Evolutionary conservation across 2,797 vertebrate genomes (phyloP), one percentile per base, ranked within the genome.

Genomic region (Chrysocyon brachyurus): DNA sequence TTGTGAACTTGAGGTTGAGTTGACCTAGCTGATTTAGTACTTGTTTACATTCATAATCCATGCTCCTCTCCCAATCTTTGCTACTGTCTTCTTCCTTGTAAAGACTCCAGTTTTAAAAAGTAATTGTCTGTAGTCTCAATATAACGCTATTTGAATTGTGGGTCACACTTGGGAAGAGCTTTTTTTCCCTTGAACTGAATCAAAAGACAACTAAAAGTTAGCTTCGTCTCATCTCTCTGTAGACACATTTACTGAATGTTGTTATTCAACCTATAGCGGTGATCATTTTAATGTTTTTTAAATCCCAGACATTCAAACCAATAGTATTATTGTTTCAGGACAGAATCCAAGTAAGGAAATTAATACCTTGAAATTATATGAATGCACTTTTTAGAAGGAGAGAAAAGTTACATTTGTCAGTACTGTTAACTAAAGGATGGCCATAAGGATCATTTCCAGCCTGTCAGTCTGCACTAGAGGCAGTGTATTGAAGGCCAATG

Each of bases 361-460:
- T 10, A 97, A 92, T 56, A 89, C 82, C 66, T 54, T 93, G 70
- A 57, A 78, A 91, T 97, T 36, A 6, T 66, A 73, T 19, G 17
- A 64, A 36, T 54, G 6, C 36, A 79, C 40, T 46, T 49, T 36
- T 70, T n/a, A 89, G 28, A 93, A 72, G 86, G 91, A 68, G 56
- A 94, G 89, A 57, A 28, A 57, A n/a, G 64, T 64, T 57, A 63
- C 15, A 66, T 14, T 73, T 96, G 66, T 97, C 84, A 96, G 82
- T 64, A 64, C 54, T 66, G 28, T 87, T 85, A 91, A 94, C 63
- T 81, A 12, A 97, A 77, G 61, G 31, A 92, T 97, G 78, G 66
- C 84, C 2, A 90, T 97, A 96, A 56, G 95, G 96, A 83, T 84
- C 59, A 56, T 97, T 97, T 98, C 97, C 63, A 97, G 96, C 63